Percentiles rank a stretch among this genome's conserved stretches.
phyloP scores from a whole-genome alignment of 2,797 vertebrate genomes.

The Cynopterus sphinx region DNA sequence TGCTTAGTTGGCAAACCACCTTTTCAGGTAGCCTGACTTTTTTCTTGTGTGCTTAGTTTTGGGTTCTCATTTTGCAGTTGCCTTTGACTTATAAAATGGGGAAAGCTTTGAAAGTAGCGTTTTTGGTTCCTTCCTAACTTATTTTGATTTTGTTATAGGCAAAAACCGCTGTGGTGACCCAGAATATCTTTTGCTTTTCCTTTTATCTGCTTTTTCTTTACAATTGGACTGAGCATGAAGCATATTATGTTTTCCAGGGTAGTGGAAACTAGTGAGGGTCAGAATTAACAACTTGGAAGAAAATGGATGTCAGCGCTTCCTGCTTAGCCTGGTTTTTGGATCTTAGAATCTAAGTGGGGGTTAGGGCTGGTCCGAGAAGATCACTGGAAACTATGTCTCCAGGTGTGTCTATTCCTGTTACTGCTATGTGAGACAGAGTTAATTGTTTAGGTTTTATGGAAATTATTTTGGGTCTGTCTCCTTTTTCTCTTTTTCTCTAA shows the following conservation, averaged over 20 bases:
- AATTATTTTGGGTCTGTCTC: not conserved
- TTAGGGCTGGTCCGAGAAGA: not conserved
- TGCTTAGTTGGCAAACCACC: slow-evolving; percentile 98
- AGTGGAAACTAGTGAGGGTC: not conserved
- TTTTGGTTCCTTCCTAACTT: slow-evolving; percentile 34
- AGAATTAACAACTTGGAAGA: not conserved
- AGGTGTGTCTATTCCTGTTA: not conserved
- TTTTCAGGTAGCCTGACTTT: slow-evolving; percentile 90
- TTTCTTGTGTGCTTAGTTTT: not conserved
- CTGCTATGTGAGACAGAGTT: not conserved
- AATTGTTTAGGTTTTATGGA: not conserved
- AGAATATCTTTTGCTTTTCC: not conserved
- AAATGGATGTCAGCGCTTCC: not conserved
- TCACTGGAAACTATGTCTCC: not conserved
- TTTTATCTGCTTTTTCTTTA: not conserved
- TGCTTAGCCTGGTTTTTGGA: not conserved
- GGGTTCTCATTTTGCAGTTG: not conserved
- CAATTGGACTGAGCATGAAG: not conserved
- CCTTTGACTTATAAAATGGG: slow-evolving; percentile 36
- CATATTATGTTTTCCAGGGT: not conserved
- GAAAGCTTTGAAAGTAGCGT: not conserved
- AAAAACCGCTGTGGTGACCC: not conserved
- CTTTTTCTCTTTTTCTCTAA: not conserved
- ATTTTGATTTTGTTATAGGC: not conserved
- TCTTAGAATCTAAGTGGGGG: not conserved